phyloP scores from a whole-genome alignment of 2,888 invertebrate genomes.

The Falcaria lacertinaria region DNA sequence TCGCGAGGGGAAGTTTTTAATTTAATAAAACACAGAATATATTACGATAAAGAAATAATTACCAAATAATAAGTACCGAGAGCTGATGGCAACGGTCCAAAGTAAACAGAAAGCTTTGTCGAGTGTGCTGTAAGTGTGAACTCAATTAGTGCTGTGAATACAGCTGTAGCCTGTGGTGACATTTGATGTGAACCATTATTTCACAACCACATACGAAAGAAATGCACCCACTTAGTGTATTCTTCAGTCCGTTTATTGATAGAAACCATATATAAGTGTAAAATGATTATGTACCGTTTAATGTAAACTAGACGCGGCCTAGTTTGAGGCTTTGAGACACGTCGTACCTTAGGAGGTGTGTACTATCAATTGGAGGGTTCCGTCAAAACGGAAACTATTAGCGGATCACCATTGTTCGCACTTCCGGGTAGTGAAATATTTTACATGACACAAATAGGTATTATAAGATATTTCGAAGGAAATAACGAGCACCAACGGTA shows the following conservation, averaged over 20 bases:
- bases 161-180: conserved; percentile 13
- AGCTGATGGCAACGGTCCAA: not conserved
- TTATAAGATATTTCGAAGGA: no score
- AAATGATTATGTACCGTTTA: conserved; percentile 26
- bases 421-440: not conserved
- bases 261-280: conserved; percentile 10
- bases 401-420: not conserved
- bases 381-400: not conserved
- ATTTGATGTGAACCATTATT: conserved; percentile 10
- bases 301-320: conserved; percentile 17
- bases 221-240: conserved; percentile 14
- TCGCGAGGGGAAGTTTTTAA: no score
- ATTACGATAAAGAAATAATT: no score
- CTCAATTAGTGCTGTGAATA: conserved; percentile 19
- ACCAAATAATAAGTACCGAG: no score
- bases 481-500: no score
- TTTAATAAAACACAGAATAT: no score
- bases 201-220: conserved; percentile 6
- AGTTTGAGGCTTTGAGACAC: conserved; percentile 11
- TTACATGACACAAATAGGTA: no score
- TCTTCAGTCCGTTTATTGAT: conserved; percentile 12
- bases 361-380: not conserved
- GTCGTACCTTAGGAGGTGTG: conserved; percentile 1
- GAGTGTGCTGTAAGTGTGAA: conserved; percentile 10
- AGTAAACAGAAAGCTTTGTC: not conserved